Percentiles rank a stretch among this genome's conserved stretches.
phyloP scores from a whole-genome alignment of 2,888 invertebrate genomes.

The Chrysomela aeneicollis region DNA sequence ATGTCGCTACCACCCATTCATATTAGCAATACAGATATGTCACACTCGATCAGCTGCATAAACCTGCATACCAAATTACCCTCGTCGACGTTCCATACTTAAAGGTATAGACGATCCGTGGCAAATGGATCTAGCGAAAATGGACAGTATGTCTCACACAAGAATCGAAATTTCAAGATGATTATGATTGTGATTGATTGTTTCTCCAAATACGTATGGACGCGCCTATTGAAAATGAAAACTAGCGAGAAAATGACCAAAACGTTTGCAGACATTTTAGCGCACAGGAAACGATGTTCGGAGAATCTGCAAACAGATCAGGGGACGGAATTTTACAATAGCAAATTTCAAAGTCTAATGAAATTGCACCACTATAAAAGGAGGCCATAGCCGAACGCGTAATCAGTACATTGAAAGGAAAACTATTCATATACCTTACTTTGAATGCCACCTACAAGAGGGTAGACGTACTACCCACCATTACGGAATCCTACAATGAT shows the following conservation, averaged over 20 bases:
- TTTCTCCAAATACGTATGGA: conserved; percentile 1
- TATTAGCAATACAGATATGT: neutral
- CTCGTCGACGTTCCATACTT: neutral
- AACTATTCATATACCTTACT: conserved; percentile 44
- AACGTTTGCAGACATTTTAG: too few relatives aligned
- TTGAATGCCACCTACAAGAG: neutral
- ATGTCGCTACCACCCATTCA: too few relatives aligned
- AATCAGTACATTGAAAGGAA: conserved; percentile 44
- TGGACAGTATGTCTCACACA: too few relatives aligned
- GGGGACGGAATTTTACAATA: conserved; percentile 48
- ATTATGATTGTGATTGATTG: too few relatives aligned
- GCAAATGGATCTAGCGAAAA: too few relatives aligned
- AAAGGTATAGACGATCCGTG: conserved; percentile 10
- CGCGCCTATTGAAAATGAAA: conserved; percentile 3
- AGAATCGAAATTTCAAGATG: too few relatives aligned
- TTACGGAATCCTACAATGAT: conserved; percentile 48
- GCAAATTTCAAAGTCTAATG: conserved; percentile 43
- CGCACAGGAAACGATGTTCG: too few relatives aligned
- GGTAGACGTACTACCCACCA: too few relatives aligned
- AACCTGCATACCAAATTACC: neutral
- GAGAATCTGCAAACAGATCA: conserved; percentile 39
- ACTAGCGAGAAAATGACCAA: too few relatives aligned
- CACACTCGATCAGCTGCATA: neutral
- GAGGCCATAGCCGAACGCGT: conserved; percentile 46
- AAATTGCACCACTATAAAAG: conserved; percentile 39